phyloP scores from a whole-genome alignment of 2,113 vertebrate species.

The Leptosomus discolor region DNA sequence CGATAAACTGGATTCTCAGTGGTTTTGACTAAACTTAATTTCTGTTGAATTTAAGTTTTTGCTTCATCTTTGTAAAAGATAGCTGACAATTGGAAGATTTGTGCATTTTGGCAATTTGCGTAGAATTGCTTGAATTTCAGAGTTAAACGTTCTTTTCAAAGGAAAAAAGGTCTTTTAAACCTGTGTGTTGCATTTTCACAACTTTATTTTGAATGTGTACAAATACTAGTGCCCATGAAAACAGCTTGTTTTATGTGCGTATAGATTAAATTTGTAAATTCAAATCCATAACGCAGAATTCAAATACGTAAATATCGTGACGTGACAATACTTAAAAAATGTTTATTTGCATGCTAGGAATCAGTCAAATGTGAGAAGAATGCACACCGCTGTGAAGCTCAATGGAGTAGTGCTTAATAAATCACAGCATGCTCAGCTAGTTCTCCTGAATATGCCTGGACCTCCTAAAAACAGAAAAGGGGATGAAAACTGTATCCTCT shows the following conservation, averaged over 20 bases:
- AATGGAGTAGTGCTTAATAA: conserved; percentile 89
- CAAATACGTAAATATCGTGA: background rate
- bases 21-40: background rate
- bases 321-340: background rate
- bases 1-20: background rate
- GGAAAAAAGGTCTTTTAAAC: background rate
- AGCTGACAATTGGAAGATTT: background rate
- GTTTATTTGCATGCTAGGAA: conserved; percentile 75
- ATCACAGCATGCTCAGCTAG: conserved; percentile 91
- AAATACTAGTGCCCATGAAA: background rate
- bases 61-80: background rate
- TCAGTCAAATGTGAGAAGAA: conserved; percentile 93
- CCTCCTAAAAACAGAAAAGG: conserved; percentile 89
- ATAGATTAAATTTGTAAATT: background rate
- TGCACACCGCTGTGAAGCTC: conserved; percentile 95
- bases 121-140: background rate
- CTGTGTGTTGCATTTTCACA: background rate
- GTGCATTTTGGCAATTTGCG: background rate
- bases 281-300: background rate
- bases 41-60: background rate
- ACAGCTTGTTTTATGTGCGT: background rate
- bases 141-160: background rate
- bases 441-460: conserved; percentile 96
- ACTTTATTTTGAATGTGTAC: background rate
- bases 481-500: conserved; percentile 98